These are phyloP conservation scores for Chelonus insularis DNA, from an alignment of 1,140 invertebrate genomes.

Conservation along the genomic window DNA sequence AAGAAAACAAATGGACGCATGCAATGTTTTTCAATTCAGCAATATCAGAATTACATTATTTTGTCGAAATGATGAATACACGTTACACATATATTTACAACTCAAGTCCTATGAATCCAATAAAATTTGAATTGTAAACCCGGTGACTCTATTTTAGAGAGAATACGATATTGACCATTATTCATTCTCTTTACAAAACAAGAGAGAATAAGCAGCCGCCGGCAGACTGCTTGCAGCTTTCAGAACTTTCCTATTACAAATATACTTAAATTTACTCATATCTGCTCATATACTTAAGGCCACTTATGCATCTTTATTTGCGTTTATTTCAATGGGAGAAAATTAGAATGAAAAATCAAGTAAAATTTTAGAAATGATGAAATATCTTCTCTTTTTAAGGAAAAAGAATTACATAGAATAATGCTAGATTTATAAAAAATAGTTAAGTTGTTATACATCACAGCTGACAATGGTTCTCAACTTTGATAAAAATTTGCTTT, in stretches of 20 bases:
- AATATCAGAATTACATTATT: too few relatives aligned
- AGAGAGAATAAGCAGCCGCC: constrained; percentile 10
- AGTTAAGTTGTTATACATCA: too few relatives aligned
- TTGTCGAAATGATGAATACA: too few relatives aligned
- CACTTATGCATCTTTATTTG: constrained; percentile 22
- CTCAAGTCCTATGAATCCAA: constrained; percentile 12
- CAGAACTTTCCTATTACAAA: constrained; percentile 4
- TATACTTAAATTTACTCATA: constrained; percentile 28
- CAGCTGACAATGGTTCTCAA: too few relatives aligned
- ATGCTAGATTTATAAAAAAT: too few relatives aligned
- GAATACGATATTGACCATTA: constrained; percentile 31
- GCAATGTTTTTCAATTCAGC: too few relatives aligned
- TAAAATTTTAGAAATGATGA: constrained; percentile 21
- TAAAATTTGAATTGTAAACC: constrained; percentile 33
- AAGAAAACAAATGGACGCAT: too few relatives aligned
- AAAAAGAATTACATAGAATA: constrained; percentile 1
- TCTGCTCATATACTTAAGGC: constrained; percentile 21
- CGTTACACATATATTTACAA: constrained; percentile 8
- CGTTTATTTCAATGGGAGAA: constrained; percentile 12
- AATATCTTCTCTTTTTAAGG: constrained; percentile 6
- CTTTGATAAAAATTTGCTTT: too few relatives aligned
- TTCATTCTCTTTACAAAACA: constrained; percentile 29
- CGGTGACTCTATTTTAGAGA: neutral
- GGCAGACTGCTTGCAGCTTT: neutral
- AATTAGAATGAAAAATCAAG: too few relatives aligned